A percentile compares a stretch with the other conserved stretches of the same genome.
phyloP scores from a whole-genome alignment of 2,113 vertebrate species.

The Myrmophylax atrothorax region DNA sequence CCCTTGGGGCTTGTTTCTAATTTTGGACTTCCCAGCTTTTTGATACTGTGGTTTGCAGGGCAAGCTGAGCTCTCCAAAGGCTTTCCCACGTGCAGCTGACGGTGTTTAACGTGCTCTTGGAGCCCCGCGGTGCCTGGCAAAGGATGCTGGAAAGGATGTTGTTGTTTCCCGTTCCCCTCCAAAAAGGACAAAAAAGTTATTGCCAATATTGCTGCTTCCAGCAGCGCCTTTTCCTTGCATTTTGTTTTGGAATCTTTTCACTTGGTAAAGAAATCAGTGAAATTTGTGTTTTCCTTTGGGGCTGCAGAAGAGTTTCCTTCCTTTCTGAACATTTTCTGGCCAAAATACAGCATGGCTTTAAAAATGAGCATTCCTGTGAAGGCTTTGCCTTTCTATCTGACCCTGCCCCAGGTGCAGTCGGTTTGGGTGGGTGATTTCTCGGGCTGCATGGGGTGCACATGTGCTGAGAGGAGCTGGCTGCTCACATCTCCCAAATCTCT shows the following conservation, averaged over 20 bases:
- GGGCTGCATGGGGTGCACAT: accelerated
- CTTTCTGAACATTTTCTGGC: not conserved
- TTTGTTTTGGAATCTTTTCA: not conserved
- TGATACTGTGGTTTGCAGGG: not conserved
- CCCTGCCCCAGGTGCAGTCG: accelerated
- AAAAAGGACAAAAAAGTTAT: not conserved
- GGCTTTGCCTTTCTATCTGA: not conserved
- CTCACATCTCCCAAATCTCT: not conserved
- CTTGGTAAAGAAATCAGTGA: not conserved
- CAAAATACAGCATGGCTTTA: accelerated
- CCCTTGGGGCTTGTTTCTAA: not conserved
- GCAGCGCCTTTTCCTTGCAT: not conserved
- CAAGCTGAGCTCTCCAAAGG: not conserved
- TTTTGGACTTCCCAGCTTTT: not conserved
- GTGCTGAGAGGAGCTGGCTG: not conserved
- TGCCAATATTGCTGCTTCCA: not conserved
- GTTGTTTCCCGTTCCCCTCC: not conserved
- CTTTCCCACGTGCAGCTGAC: not conserved
- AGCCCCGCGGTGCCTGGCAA: not conserved
- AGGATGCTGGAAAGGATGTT: not conserved
- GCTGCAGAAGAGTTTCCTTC: not conserved
- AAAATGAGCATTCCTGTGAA: accelerated
- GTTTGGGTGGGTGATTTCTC: accelerated
- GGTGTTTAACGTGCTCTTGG: not conserved
- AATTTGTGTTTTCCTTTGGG: not conserved